Evolutionary conservation across 2,888 invertebrate genomes (phyloP), one percentile per base, ranked within the genome.

Genomic region (Malacosoma neustria): DNA sequence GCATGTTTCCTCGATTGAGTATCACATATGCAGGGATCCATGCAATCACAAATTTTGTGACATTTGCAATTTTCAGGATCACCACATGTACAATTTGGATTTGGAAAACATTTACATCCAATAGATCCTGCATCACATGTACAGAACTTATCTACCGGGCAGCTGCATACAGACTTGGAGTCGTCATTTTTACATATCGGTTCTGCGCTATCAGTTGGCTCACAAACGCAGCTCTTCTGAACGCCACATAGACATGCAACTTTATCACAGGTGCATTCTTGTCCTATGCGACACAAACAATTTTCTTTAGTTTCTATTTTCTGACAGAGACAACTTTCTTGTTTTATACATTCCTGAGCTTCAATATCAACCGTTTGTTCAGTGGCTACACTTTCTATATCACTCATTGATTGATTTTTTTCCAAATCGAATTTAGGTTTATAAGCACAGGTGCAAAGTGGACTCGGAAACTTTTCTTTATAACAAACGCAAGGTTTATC

Each of bases 401-500:
- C 45, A 30, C 35, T 43, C 45, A 13, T 47, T 53, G 15, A 45
- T 48, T 31, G 38, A 37, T 34, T 36, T 12, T 43, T 39, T 33
- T 49, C 43, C 4, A 43, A 37, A 11, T 51, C 38, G 14, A 40
- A 39, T 37, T 44, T 56, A 4, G 71, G 70, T 40, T 76, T 74
- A 39, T 49, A 39, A 49, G 69, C 61, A 48, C 84, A 84, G 29
- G 47, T 48, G 42, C 84, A 84, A 37, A 72, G 37, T 30, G 77
- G 71, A 38, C 43, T 56, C n/a, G 80, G 72, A 53, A 57, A 72
- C 40, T 65, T 69, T 14, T 48, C 61, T 1, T 60, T 53, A 30
- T 65, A 44, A 44, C 84, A 85, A 39, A 76, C 45, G 42, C 84
- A 82, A 14, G 80, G 80, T 43, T 72, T 77, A n/a, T 69, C 59